Evolutionary conservation across 2,797 vertebrate genomes (phyloP).

Genomic region (Nannoperca obscura): DNA sequence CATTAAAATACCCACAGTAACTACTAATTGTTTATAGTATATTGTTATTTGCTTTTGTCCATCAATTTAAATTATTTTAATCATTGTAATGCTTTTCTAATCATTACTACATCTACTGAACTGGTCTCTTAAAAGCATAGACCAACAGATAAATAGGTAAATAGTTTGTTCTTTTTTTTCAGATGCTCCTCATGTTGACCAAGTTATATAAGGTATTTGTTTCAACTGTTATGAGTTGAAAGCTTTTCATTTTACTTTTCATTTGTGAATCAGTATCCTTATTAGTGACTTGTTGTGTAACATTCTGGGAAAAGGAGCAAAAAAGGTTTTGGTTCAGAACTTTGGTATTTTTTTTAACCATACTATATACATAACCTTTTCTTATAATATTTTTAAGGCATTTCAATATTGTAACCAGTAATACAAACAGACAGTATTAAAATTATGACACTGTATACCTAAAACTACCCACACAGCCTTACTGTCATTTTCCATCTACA

Average conservation of each 20-base stretch:
- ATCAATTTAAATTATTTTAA: neutral
- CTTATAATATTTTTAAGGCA: neutral
- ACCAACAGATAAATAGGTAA: neutral
- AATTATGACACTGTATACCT: neutral
- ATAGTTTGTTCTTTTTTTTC: neutral
- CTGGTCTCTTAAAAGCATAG: neutral
- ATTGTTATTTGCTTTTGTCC: neutral
- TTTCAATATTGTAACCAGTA: neutral
- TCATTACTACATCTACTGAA: neutral
- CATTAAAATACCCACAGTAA: neutral
- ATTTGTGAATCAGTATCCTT: neutral
- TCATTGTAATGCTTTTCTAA: neutral
- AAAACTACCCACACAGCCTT: neutral
- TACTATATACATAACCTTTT: neutral
- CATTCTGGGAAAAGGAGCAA: neutral
- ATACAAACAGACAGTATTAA: neutral
- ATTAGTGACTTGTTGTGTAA: neutral
- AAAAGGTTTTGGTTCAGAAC: neutral
- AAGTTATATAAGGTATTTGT: neutral
- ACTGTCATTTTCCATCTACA: neutral
- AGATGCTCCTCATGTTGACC: neutral
- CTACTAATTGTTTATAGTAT: neutral
- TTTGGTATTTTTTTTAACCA: neutral
- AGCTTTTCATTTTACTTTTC: constrained; percentile 21
- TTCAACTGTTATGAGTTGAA: neutral